Evolutionary conservation across 2,113 vertebrate species (phyloP), one percentile per base, ranked within the genome.

Genomic region (Chunga burmeisteri): DNA sequence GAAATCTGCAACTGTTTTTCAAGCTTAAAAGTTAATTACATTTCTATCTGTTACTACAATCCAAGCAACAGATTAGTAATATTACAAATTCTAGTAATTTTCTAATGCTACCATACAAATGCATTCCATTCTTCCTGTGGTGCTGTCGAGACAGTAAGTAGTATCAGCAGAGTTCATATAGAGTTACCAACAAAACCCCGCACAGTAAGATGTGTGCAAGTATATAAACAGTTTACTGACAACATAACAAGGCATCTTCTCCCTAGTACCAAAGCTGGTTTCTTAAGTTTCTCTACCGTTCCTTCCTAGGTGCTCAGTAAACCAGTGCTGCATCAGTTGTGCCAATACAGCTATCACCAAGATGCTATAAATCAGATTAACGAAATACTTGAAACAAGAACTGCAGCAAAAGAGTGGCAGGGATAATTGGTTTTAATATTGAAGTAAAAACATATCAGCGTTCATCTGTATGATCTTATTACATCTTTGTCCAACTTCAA

Each of bases 341-440:
- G 29, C 13, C 50, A 34, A 29, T 6, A 50, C 17, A 42, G 52
- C 30, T 36, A 23, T 16, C 30, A 21, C 9, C 4, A 25, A 65
- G 32, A 63, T n/a, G 32, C 42, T 59, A n/a, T 7, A 86, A 63
- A 88, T 16, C 19, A 44, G 4, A 30, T 14, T 20, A 70, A 30
- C 17, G 23, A 80, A 86, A 90, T 44, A 72, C 13, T 20, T 0
- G 0, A n/a, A 49, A 34, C 23, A 72, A 42, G 5, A 96, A 55
- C 20, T 46, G 22, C 25, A 86, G 55, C 10, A 0, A 7, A 77
- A 77, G 9, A 10, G 18, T 13, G 16, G n/a, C 56, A 66, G 13
- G 4, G 11, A 40, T 16, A 77, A 47, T 1, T 0, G 0, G 3
- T 34, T 90, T 65, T 61, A 83, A n/a, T 14, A 44, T 0, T n/a